Percentiles rank a stretch among this genome's conserved stretches.
Evolutionary conservation across 2,888 invertebrate species (phyloP).

Genomic region (Cosmopolites sordidus): DNA sequence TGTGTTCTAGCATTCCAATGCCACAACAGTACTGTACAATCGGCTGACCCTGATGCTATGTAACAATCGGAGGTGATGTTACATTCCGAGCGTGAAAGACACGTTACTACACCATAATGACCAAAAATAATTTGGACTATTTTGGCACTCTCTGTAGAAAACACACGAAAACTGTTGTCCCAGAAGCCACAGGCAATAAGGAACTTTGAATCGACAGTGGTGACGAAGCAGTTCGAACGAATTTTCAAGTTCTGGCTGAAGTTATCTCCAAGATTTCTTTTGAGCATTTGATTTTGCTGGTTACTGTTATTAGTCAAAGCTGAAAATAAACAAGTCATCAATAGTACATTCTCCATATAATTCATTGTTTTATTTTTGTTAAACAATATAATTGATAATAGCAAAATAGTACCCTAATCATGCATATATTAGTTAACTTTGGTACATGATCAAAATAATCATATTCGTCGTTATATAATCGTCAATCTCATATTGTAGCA

Average conservation of each 20-base stretch:
- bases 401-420: too few relatives aligned
- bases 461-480: too few relatives aligned
- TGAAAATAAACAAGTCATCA: too few relatives aligned
- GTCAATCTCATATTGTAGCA: too few relatives aligned
- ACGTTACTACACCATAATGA: conserved; percentile 98
- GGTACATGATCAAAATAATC: too few relatives aligned
- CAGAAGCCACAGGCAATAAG: conserved; percentile 98
- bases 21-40: conserved; percentile 97
- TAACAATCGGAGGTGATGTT: conserved; percentile 99
- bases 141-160: conserved; percentile 94
- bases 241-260: conserved; percentile 96
- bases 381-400: too few relatives aligned
- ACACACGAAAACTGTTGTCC: conserved; percentile 98
- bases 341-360: too few relatives aligned
- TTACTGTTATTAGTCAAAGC: conserved; percentile 73
- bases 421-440: too few relatives aligned
- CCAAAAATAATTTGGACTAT: conserved; percentile 98
- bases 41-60: conserved; percentile 95
- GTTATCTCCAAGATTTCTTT: conserved; percentile 93
- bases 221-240: conserved; percentile 92
- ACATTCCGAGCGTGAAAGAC: conserved; percentile 95
- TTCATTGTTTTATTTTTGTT: too few relatives aligned
- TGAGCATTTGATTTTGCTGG: conserved; percentile 67
- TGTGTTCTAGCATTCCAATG: conserved; percentile 98
- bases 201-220: conserved; percentile 95